These are phyloP conservation scores for Leistus spinibarbis DNA, from an alignment of 2,888 invertebrate species.

Conservation along the genomic window DNA sequence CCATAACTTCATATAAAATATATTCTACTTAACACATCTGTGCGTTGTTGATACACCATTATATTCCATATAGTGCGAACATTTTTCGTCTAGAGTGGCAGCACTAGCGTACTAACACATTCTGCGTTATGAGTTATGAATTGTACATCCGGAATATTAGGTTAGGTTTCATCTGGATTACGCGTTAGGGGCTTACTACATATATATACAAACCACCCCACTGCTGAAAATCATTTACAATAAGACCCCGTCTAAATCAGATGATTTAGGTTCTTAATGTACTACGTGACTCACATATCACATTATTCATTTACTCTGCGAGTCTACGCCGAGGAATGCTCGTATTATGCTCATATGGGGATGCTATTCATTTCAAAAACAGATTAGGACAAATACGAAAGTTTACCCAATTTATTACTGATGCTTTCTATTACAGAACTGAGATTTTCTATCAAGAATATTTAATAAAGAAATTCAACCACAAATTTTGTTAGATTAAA, in stretches of 20 bases:
- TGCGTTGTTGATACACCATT: background rate
- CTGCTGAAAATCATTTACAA: constrained; percentile 35
- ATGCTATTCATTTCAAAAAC: background rate
- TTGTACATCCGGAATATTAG: constrained; percentile 21
- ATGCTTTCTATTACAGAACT: background rate
- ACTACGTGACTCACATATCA: constrained; percentile 26
- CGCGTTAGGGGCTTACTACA: constrained; percentile 2
- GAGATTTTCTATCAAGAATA: background rate
- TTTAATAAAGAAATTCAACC: background rate
- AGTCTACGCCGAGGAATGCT: background rate
- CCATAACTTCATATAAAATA: background rate
- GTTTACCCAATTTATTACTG: background rate
- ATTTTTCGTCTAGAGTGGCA: background rate
- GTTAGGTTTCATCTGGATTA: constrained; percentile 17
- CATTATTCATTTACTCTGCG: background rate
- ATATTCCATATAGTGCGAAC: background rate
- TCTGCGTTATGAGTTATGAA: constrained; percentile 19
- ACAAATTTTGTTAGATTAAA: too few species aligned
- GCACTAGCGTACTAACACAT: background rate
- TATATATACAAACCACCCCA: background rate
- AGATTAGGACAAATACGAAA: background rate
- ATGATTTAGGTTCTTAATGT: constrained; percentile 34
- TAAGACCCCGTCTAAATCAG: constrained; percentile 34
- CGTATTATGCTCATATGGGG: background rate
- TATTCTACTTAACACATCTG: background rate